Percentiles rank a stretch among this genome's conserved stretches.
Conservation (phyloP, 2,888 invertebrate species). For the Scelioninae gen. 1 region DNA sequence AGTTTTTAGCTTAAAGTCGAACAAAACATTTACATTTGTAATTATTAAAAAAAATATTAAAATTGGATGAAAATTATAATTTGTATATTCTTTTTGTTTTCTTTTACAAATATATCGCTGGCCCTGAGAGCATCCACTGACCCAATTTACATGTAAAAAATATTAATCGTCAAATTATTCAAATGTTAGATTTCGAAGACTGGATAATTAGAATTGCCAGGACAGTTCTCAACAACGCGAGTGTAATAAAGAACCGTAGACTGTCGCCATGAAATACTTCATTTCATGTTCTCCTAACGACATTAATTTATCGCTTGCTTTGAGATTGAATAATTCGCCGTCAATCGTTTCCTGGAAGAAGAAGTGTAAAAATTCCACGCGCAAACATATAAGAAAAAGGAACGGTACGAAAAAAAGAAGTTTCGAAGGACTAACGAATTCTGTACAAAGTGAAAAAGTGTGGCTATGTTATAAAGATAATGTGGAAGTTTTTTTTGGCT, state of each 20-base stretch:
- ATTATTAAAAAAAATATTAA: no score
- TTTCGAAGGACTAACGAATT: conserved; percentile 60
- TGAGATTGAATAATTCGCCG: conserved; percentile 67
- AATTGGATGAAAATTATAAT: no score
- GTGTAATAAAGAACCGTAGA: conserved; percentile 60
- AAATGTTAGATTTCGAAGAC: conserved; percentile 60
- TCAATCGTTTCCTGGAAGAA: conserved; percentile 67
- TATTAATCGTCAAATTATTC: conserved; percentile 68
- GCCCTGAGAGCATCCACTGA: conserved; percentile 49
- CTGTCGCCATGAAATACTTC: conserved; percentile 69
- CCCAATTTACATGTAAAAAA: conserved; percentile 66
- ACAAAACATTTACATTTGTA: no score
- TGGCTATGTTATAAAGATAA: conserved; percentile 35
- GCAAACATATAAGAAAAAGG: conserved; percentile 53
- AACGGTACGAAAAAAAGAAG: conserved; percentile 32
- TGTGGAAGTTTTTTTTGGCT: conserved; percentile 13
- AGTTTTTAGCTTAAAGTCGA: no score
- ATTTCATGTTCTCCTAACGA: conserved; percentile 67
- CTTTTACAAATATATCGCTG: conserved; percentile 19
- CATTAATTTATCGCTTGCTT: conserved; percentile 69
- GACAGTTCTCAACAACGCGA: conserved; percentile 58
- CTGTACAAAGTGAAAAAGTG: conserved; percentile 50
- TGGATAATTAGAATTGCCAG: conserved; percentile 64
- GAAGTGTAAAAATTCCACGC: conserved; percentile 67
- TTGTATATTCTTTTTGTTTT: conserved; percentile 2